Conservation (phyloP, 2,113 vertebrate species). For the Cyphomyrus discorhynchus region DNA sequence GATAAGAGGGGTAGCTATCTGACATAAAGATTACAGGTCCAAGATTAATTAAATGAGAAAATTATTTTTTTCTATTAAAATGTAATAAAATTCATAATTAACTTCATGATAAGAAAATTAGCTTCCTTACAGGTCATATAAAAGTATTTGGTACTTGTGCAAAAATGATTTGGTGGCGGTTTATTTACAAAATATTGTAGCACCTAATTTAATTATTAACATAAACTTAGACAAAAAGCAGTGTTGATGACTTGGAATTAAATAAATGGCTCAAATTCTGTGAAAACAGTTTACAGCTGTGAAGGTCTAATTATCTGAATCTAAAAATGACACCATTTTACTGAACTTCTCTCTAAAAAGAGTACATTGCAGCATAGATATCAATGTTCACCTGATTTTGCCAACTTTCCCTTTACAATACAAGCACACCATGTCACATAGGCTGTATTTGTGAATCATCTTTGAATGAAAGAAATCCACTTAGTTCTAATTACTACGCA, state of each 20-base stretch:
- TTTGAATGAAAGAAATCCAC: not conserved
- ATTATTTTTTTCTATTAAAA: constrained; percentile 18
- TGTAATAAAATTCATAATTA: constrained; percentile 18
- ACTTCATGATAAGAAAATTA: not conserved
- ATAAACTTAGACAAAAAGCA: not conserved
- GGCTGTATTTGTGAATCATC: not conserved
- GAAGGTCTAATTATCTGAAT: not conserved
- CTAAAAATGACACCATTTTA: not conserved
- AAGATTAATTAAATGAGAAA: constrained; percentile 10
- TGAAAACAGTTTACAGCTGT: not conserved
- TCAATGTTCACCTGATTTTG: not conserved
- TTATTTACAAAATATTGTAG: not conserved
- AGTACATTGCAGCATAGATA: not conserved
- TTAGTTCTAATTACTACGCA: not conserved
- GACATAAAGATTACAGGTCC: constrained; percentile 8
- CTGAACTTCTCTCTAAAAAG: not conserved
- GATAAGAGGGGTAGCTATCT: constrained; percentile 3
- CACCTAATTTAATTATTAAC: not conserved
- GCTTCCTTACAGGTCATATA: not conserved
- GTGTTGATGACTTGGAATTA: not conserved
- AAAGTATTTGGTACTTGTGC: not conserved
- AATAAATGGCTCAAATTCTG: not conserved
- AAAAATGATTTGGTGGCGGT: not conserved
- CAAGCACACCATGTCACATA: not conserved
- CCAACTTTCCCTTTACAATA: not conserved